Evolutionary conservation across 2,113 vertebrate genomes (phyloP).

Genomic region (Chlamydotis undulata): DNA sequence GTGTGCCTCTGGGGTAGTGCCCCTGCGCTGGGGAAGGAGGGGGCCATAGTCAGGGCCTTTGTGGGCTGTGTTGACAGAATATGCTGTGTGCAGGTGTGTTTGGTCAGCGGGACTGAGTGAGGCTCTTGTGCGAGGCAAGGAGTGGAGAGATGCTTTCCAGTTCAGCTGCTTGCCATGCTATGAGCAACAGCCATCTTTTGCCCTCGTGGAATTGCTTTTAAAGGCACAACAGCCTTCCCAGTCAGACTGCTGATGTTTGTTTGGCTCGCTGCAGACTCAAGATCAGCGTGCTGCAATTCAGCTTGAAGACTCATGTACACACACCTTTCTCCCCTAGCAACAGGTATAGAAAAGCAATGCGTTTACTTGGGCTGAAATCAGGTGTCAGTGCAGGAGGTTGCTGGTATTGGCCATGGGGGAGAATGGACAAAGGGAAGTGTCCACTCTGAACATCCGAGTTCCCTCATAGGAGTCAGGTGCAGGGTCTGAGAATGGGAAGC

Average conservation of each 20-base stretch:
- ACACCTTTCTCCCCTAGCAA: neutral
- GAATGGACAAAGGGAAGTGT: neutral
- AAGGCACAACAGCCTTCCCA: neutral
- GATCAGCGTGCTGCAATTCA: neutral
- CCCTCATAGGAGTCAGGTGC: neutral
- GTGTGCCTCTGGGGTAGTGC: neutral
- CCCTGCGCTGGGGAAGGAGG: neutral
- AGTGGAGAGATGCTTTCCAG: neutral
- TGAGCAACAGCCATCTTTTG: neutral
- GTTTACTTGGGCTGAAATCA: neutral
- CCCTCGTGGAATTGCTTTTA: neutral
- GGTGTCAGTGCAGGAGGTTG: neutral
- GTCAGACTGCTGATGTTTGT: neutral
- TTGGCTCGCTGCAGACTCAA: neutral
- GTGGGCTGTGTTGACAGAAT: neutral
- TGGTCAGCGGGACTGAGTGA: neutral
- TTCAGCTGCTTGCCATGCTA: neutral
- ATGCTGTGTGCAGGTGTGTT: neutral
- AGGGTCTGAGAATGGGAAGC: neutral
- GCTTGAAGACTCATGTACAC: neutral
- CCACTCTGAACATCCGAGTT: neutral
- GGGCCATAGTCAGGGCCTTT: neutral
- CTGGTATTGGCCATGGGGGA: neutral
- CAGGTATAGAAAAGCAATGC: neutral
- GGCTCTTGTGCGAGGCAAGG: neutral